Evolutionary conservation across 2,888 invertebrate genomes (phyloP).

Genomic region (Pyrrhia umbra): DNA sequence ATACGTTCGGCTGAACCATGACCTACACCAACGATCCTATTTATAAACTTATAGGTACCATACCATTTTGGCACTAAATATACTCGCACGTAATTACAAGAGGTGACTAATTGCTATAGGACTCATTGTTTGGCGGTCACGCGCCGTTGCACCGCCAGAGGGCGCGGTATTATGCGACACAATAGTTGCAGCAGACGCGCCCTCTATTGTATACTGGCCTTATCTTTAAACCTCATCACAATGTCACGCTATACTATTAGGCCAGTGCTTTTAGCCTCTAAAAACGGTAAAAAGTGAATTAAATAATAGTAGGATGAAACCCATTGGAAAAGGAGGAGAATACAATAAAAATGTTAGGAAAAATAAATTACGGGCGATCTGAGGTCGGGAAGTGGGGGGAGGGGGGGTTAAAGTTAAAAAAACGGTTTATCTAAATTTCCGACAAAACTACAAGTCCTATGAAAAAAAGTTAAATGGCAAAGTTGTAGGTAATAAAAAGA

Average conservation of each 20-base stretch:
- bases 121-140: conserved; percentile 72
- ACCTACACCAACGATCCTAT: conserved; percentile 33
- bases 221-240: conserved; percentile 65
- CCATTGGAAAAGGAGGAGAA: too few species aligned
- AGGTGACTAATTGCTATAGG: conserved; percentile 69
- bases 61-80: conserved; percentile 42
- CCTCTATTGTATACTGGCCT: conserved; percentile 78
- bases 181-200: conserved; percentile 70
- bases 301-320: too few species aligned
- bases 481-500: too few species aligned
- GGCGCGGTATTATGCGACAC: conserved; percentile 73
- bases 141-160: conserved; percentile 76
- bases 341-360: too few species aligned
- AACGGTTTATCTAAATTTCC: too few species aligned
- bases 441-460: too few species aligned
- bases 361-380: too few species aligned
- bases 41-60: conserved; percentile 19
- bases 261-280: too few species aligned
- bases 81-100: conserved; percentile 42
- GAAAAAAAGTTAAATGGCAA: too few species aligned
- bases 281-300: too few species aligned
- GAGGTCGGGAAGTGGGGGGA: too few species aligned
- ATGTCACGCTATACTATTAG: conserved; percentile 65
- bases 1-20: conserved; percentile 14
- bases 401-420: too few species aligned